Base-by-base conservation (phyloP, 2,888 invertebrate species). In the Selenia dentaria region DNA sequence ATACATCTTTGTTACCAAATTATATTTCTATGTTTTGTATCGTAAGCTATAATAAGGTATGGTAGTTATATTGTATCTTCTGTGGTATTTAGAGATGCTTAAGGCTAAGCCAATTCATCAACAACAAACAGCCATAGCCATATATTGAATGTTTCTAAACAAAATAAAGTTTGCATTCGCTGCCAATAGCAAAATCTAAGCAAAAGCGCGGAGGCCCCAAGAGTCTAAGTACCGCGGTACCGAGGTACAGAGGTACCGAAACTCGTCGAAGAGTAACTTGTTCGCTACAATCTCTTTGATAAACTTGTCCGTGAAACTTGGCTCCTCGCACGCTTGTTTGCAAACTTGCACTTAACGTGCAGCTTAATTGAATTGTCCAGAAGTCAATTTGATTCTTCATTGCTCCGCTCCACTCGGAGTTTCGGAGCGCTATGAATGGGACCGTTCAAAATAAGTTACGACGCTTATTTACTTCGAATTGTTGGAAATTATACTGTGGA, bases 351-450 rank as follows among this genome's bases (percentile, higher is more conserved):
- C 83, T 86, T 82, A 83, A 77, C 82, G 75, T 80, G 72, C 71
- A 74, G 61, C 79, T 78, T 87, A 88, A 88, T 88, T 89, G 83
- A 85, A 88, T 87, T 79, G 80, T 81, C 83, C 75, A 73, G 79
- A 79, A 86, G 84, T 84, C 82, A 76, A 83, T 84, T 83, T 73
- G 75, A 79, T 81, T 79, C 79, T 79, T 77, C 76, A 66, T 64
- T 67, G 68, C 60, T 55, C 54, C 57, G 64, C 59, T 64, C 25
- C 33, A 38, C 20, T 6, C 25, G 28, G 31, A 49, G 40, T 52
- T 56, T 46, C 28, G 36, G 38, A 42, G 36, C 18, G 45, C 35
- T 24, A 31, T 44, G 51, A 51, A 50, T 44, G 34, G 14, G 28
- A 38, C 40, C 34, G 35, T 38, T 44, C 35, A n/a, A 28, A 36